Evolutionary conservation across 2,797 vertebrate species (phyloP).

Genomic region (Platalea minor): DNA sequence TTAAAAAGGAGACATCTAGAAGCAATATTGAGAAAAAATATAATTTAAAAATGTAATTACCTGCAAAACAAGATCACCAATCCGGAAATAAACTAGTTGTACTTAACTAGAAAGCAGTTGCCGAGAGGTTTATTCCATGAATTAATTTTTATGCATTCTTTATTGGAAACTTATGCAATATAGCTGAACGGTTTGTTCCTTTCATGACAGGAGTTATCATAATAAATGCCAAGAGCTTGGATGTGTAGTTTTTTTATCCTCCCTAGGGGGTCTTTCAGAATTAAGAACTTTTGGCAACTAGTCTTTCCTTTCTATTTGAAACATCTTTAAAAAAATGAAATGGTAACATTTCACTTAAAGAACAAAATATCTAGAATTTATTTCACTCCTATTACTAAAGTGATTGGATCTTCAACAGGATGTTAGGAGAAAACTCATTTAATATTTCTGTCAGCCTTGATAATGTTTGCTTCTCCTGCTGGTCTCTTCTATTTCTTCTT

Average conservation of each 20-base stretch:
- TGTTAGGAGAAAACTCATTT: slow-evolving; percentile 11
- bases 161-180: neutral
- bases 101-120: neutral
- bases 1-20: neutral
- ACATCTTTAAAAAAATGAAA: neutral
- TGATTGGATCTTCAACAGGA: neutral
- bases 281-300: slow-evolving; percentile 15
- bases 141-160: neutral
- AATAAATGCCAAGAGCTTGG: neutral
- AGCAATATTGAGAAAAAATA: neutral
- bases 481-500: slow-evolving; percentile 7
- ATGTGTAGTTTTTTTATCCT: neutral
- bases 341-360: neutral
- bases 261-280: neutral
- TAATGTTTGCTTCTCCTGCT: neutral
- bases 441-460: neutral
- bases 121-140: slow-evolving; percentile 14
- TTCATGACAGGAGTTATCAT: neutral
- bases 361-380: neutral
- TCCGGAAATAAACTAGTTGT: slow-evolving; percentile 8
- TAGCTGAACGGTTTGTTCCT: neutral
- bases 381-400: slow-evolving; percentile 14
- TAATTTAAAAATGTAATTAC: neutral
- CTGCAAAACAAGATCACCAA: neutral
- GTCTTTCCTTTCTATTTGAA: neutral